Conservation (phyloP, 2,113 vertebrate species). For the Hydropotes inermis region DNA sequence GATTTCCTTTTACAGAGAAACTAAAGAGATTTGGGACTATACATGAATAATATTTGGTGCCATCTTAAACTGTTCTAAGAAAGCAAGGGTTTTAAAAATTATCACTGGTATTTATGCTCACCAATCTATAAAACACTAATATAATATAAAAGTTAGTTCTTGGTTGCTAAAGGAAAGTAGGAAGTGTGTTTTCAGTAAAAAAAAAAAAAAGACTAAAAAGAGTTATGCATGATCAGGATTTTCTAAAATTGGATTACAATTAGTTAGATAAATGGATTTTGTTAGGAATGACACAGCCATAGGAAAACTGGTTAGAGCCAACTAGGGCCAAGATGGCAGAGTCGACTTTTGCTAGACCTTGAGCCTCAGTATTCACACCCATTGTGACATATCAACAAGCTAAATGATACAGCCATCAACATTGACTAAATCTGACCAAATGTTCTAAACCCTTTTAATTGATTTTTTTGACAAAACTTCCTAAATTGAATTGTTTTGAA, state of each 20-base stretch:
- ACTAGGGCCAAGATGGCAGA: neutral
- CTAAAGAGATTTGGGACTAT: neutral
- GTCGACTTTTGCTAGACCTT: neutral
- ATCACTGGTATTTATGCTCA: neutral
- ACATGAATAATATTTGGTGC: neutral
- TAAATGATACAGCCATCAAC: neutral
- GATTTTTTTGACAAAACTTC: neutral
- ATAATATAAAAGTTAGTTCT: neutral
- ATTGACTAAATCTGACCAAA: neutral
- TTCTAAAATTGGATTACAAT: neutral
- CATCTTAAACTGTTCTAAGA: neutral
- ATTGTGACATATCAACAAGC: neutral
- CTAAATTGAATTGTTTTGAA: neutral
- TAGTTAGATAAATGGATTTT: neutral
- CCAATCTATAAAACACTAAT: neutral
- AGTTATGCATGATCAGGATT: neutral
- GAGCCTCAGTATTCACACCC: neutral
- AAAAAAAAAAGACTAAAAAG: neutral
- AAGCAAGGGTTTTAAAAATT: neutral
- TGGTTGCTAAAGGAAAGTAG: too few relatives aligned
- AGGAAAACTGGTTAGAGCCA: neutral
- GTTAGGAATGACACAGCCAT: neutral
- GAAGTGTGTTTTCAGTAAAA: neutral
- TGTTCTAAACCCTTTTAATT: neutral
- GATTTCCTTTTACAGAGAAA: neutral